Percentiles rank a stretch among this genome's conserved stretches.
Evolutionary conservation across 2,797 vertebrate genomes (phyloP).

Genomic region (Propithecus perrieri): DNA sequence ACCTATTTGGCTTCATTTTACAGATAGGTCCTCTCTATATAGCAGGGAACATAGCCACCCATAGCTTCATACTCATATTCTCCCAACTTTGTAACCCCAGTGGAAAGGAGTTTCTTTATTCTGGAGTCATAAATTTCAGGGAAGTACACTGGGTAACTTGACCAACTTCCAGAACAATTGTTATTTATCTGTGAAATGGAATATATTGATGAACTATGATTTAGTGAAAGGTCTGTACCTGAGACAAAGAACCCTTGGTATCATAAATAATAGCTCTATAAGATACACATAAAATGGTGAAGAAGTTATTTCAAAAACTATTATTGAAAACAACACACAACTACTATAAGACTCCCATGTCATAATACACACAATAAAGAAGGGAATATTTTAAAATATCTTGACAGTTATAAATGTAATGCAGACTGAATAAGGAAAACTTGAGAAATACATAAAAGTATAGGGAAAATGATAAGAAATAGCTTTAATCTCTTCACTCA

Average conservation of each 20-base stretch:
- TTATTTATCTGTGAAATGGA: background rate
- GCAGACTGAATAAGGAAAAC: background rate
- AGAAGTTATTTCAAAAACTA: background rate
- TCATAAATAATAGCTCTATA: background rate
- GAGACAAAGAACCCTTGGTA: background rate
- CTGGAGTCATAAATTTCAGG: background rate
- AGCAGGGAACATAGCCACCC: background rate
- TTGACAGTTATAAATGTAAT: background rate
- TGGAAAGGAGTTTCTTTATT: background rate
- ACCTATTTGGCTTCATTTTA: background rate
- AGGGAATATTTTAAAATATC: background rate
- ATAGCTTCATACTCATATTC: background rate
- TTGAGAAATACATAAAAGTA: background rate
- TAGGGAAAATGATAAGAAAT: background rate
- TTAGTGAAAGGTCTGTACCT: background rate
- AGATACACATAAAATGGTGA: background rate
- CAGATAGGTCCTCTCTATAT: background rate
- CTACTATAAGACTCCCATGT: background rate
- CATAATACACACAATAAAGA: background rate
- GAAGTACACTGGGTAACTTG: background rate
- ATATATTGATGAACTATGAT: background rate
- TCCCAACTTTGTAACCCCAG: background rate
- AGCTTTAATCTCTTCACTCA: background rate
- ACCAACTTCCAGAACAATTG: background rate
- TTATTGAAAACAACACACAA: background rate